phyloP scores from a whole-genome alignment of 2,888 invertebrate genomes.

The Ametastegia equiseti region DNA sequence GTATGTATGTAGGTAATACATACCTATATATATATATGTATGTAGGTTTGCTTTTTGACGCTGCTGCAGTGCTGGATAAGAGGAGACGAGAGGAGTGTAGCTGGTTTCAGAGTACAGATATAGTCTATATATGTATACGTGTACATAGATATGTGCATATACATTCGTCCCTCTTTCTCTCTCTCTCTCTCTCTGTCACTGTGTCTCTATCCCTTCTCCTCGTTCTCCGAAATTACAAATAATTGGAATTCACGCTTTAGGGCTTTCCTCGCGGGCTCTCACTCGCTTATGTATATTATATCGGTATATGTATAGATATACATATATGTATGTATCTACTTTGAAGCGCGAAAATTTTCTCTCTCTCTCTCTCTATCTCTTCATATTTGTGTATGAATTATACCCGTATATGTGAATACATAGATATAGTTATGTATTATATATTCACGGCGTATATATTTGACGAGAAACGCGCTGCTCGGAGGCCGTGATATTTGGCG shows the following conservation, averaged over 20 bases:
- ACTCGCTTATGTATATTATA: not conserved
- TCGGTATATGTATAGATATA: not conserved
- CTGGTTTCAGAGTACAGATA: not conserved
- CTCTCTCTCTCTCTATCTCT: not conserved
- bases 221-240: conserved; percentile 10
- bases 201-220: not conserved
- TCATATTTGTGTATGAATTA: not conserved
- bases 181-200: not conserved
- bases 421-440: too few relatives aligned
- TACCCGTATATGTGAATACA: not conserved
- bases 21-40: not conserved
- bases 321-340: not conserved
- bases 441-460: too few relatives aligned
- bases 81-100: not conserved
- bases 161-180: not conserved
- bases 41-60: not conserved
- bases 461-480: too few relatives aligned
- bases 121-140: too few relatives aligned
- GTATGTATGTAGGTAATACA: too few relatives aligned
- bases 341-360: not conserved
- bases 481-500: too few relatives aligned
- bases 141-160: not conserved
- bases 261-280: conserved; percentile 1
- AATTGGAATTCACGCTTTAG: conserved; percentile 14
- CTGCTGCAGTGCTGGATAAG: too few relatives aligned